Evolutionary conservation across 2,797 vertebrate species (phyloP).

Genomic region (Sebastes cheni): DNA sequence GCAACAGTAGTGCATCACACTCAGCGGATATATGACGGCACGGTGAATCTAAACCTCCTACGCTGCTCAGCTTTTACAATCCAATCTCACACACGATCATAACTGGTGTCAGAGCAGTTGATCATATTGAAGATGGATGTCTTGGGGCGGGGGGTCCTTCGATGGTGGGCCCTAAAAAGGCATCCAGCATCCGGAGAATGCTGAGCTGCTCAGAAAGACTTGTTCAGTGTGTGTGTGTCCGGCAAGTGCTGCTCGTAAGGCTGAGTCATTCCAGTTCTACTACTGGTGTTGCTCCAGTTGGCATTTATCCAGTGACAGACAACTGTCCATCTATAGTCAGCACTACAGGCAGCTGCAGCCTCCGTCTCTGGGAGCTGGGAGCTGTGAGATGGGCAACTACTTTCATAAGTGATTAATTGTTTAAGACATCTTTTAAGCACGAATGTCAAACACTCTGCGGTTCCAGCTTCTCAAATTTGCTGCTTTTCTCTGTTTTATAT

Average conservation of each 20-base stretch:
- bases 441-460: background rate
- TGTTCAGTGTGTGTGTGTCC: conserved; percentile 19
- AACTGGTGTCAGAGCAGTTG: conserved; percentile 5
- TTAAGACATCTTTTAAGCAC: background rate
- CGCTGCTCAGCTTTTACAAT: background rate
- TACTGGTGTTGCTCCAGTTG: conserved; percentile 29
- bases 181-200: conserved; percentile 52
- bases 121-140: background rate
- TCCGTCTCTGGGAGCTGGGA: background rate
- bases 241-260: conserved; percentile 43
- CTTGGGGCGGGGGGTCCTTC: background rate
- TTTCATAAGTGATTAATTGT: background rate
- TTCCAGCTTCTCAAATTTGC: background rate
- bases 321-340: conserved; percentile 41
- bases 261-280: conserved; percentile 59
- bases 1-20: background rate
- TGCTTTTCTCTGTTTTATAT: background rate
- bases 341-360: conserved; percentile 10
- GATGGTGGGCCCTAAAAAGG: conserved; percentile 23
- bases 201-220: conserved; percentile 55
- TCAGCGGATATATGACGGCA: background rate
- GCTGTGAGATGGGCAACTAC: background rate
- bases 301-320: conserved; percentile 13
- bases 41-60: background rate
- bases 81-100: background rate